Conservation (phyloP, 1,140 invertebrate species). For the Drosophila elegans region DNA sequence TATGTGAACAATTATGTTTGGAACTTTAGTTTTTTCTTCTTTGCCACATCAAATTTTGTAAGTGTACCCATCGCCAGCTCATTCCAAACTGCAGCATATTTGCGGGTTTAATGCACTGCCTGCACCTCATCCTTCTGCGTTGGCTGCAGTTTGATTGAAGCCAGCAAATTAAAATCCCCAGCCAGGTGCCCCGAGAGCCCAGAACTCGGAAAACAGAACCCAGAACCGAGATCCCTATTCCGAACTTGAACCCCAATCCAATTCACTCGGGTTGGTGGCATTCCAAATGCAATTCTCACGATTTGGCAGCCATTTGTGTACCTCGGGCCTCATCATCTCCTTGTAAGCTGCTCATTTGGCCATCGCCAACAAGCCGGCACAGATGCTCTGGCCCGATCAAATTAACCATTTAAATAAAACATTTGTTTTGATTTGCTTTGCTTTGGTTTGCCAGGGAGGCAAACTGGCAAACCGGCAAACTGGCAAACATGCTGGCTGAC, state of each 20-base stretch:
- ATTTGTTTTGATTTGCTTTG: slow-evolving; percentile 74
- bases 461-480: background rate
- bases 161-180: slow-evolving; percentile 73
- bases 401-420: slow-evolving; percentile 82
- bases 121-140: background rate
- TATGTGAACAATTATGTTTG: too few species aligned
- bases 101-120: slow-evolving; percentile 50
- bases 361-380: slow-evolving; percentile 41
- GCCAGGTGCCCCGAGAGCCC: slow-evolving; percentile 5
- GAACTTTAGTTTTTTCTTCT: too few species aligned
- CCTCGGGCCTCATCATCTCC: slow-evolving; percentile 60
- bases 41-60: too few species aligned
- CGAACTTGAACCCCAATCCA: background rate
- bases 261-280: slow-evolving; percentile 17
- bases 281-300: slow-evolving; percentile 74
- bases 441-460: slow-evolving; percentile 27
- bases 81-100: slow-evolving; percentile 29
- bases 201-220: background rate
- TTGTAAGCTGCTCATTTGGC: slow-evolving; percentile 76
- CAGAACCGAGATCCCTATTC: background rate
- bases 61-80: slow-evolving; percentile 25
- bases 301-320: slow-evolving; percentile 72
- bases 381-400: slow-evolving; percentile 53
- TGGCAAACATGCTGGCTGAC: slow-evolving; percentile 50
- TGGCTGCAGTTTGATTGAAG: slow-evolving; percentile 71